Evolutionary conservation across 2,888 invertebrate genomes (phyloP), one percentile per base, ranked within the genome.

Genomic region (Ctena decussata): DNA sequence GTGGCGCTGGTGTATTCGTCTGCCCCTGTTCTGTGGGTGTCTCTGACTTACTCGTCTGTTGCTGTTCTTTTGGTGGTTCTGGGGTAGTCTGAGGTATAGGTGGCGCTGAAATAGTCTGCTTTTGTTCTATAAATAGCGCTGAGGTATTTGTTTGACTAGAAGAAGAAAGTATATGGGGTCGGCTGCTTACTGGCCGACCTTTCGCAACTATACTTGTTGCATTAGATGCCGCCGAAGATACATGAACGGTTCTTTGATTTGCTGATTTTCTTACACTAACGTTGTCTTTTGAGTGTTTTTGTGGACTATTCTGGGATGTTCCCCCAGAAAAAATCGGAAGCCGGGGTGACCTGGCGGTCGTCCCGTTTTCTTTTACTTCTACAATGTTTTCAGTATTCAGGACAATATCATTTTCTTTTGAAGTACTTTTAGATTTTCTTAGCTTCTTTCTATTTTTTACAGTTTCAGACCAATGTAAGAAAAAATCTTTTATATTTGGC

Each of bases 381-480:
- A 69, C 41, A 3, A 8, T 41, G 15, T 71, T 27, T n/a, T 80
- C 75, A 6, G 70, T 37, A 32, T 35, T 69, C 30, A 76, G 30
- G 8, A 80, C 80, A 21, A 74, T 53, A n/a, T 76, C 60, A 5
- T 30, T 21, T 21, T 41, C 44, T 21, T 60, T 53, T 37, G 57
- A 12, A 5, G 69, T 70, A 24, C 60, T 41, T 41, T 70, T 24
- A 24, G 60, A 60, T 18, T 35, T 1, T 65, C 35, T 65, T 18
- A 18, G 32, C 35, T 65, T 65, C 44, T 75, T 82, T 49, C 70
- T 70, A 27, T 46, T 65, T 72, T 60, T 72, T 6, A 81, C 83
- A 30, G 69, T 44, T 39, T 80, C 70, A 27, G 46, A n/a, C 83
- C 82, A 87, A 27, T 37, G 69, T 21, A 41, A 46, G 57, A 87